Conservation (phyloP, 1,140 invertebrate genomes). For the Penaeus chinensis region DNA sequence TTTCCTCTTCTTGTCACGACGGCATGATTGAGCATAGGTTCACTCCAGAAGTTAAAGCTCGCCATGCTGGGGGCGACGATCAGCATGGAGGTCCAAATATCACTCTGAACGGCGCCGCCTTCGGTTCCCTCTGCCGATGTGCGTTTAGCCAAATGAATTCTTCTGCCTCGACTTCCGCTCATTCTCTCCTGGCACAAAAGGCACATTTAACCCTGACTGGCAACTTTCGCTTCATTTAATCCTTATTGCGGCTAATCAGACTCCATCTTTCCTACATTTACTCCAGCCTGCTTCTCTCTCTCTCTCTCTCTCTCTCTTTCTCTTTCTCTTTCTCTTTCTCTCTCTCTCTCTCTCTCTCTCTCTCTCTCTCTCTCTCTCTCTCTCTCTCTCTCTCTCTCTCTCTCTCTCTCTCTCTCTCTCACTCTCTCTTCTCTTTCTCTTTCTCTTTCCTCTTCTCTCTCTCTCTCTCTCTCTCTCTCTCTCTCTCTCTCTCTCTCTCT, state of each 20-base stretch:
- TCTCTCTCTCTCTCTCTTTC: not conserved
- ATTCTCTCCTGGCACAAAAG: too few relatives aligned
- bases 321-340: conserved; percentile 33
- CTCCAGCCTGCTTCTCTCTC: not conserved
- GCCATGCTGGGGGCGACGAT: not conserved
- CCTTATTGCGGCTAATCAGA: too few relatives aligned
- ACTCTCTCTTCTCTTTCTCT: conserved; percentile 32
- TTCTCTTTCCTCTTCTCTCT: conserved; percentile 24
- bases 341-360: conserved; percentile 24
- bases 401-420: conserved; percentile 4
- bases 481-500: not conserved
- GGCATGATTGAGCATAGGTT: not conserved
- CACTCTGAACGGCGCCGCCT: too few relatives aligned
- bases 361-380: conserved; percentile 21
- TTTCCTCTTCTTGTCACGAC: not conserved
- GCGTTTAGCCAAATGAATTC: too few relatives aligned
- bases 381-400: conserved; percentile 8
- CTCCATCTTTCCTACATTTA: too few relatives aligned
- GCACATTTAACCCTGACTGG: too few relatives aligned
- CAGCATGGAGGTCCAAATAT: too few relatives aligned
- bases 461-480: conserved; percentile 10
- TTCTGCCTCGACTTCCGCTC: too few relatives aligned
- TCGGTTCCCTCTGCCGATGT: too few relatives aligned
- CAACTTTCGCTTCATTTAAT: too few relatives aligned
- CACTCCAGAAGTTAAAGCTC: not conserved